A percentile compares a stretch with the other conserved stretches of the same genome.
These are phyloP conservation scores for Drosophila lacertosa DNA, from an alignment of 1,140 invertebrate species.

Conservation along the genomic window DNA sequence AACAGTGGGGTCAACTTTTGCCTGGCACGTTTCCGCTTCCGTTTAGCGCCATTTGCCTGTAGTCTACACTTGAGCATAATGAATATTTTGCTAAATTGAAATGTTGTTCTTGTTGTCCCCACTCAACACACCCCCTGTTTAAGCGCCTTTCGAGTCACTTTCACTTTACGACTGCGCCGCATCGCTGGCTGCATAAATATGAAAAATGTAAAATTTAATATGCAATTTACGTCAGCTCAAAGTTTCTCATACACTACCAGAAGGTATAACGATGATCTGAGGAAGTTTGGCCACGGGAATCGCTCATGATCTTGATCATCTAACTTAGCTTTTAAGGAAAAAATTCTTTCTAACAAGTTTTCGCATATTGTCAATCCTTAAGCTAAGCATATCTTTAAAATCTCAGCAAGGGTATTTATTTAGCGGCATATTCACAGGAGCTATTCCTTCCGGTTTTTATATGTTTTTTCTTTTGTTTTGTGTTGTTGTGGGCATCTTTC, in stretches of 20 bases:
- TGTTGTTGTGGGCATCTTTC: background rate
- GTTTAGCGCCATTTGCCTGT: conserved; percentile 61
- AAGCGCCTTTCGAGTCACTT: conserved; percentile 62
- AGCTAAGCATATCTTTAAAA: too few species aligned
- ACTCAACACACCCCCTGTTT: conserved; percentile 5
- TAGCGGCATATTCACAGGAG: too few species aligned
- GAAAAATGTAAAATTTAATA: conserved; percentile 82
- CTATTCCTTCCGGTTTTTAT: background rate
- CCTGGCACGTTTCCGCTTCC: conserved; percentile 75
- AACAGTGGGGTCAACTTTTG: conserved; percentile 47
- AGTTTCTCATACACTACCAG: conserved; percentile 22
- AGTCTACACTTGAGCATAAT: conserved; percentile 75
- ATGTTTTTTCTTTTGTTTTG: conserved; percentile 6
- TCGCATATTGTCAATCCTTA: too few species aligned
- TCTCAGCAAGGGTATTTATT: too few species aligned
- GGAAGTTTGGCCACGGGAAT: background rate
- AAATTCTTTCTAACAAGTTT: too few species aligned
- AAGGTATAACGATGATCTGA: background rate
- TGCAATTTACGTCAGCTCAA: conserved; percentile 75
- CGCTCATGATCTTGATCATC: too few species aligned
- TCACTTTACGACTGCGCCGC: conserved; percentile 72
- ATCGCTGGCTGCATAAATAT: conserved; percentile 70
- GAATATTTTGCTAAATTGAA: conserved; percentile 80
- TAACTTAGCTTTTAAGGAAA: too few species aligned
- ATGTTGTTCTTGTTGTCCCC: conserved; percentile 59